Percentiles rank a stretch among this genome's conserved stretches.
Evolutionary conservation across 2,113 vertebrate genomes (phyloP).

Genomic region (Macrotus californicus): DNA sequence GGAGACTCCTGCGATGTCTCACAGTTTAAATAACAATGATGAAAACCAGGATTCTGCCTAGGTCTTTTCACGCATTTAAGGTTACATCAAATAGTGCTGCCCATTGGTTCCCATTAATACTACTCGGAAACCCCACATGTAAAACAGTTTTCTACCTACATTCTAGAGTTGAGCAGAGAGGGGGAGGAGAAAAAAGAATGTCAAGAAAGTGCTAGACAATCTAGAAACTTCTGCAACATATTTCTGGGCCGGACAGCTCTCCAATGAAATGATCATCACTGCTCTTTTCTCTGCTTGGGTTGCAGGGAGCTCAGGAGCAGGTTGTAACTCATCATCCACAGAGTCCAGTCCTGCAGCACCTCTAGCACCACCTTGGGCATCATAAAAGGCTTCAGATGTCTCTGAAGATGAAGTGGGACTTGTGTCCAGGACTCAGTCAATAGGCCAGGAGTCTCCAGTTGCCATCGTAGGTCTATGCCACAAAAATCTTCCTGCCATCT

Average conservation of each 20-base stretch:
- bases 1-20: background rate
- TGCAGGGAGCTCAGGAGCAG: background rate
- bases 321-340: background rate
- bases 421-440: background rate
- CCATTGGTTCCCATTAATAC: background rate
- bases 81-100: background rate
- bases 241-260: background rate
- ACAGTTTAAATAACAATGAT: background rate
- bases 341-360: background rate
- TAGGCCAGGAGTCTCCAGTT: background rate
- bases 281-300: background rate
- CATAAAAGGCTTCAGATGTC: background rate
- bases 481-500: background rate
- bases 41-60: background rate
- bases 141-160: background rate
- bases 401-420: background rate
- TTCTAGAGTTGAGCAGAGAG: background rate
- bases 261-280: background rate
- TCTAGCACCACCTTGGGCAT: background rate
- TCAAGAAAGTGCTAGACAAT: background rate
- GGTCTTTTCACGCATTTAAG: background rate
- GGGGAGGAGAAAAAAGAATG: background rate
- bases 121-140: background rate
- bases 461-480: background rate
- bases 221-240: background rate